phyloP scores from a whole-genome alignment of 2,797 vertebrate genomes.

The Scolopax bukidnonensis region DNA sequence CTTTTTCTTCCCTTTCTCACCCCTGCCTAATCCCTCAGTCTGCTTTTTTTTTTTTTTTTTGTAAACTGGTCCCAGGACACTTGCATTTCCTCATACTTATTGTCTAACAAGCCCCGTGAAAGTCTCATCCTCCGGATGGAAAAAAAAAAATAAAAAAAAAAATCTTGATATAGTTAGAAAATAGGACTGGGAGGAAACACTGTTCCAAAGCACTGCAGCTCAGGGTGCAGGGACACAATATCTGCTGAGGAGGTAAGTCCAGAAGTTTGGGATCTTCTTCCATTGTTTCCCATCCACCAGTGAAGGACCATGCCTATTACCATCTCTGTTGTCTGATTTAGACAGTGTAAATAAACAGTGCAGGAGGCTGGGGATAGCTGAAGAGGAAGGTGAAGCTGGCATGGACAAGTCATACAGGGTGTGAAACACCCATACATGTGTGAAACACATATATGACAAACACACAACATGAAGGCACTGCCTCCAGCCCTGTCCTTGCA shows the following conservation, averaged over 20 bases:
- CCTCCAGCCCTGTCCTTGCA: neutral
- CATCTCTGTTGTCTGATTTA: neutral
- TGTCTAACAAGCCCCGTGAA: conserved; percentile 54
- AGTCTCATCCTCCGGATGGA: neutral
- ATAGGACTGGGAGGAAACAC: neutral
- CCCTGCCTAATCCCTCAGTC: neutral
- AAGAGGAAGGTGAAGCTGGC: neutral
- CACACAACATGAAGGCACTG: neutral
- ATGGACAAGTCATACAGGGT: neutral
- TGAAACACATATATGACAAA: neutral
- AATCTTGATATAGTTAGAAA: neutral
- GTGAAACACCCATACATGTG: neutral
- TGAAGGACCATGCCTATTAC: neutral
- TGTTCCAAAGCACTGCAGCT: neutral
- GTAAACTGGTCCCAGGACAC: neutral
- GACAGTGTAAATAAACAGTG: neutral
- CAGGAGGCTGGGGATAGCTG: neutral
- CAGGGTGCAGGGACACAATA: neutral
- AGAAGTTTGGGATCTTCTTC: neutral
- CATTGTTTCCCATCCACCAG: neutral
- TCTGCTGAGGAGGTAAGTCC: neutral
- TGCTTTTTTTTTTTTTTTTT: neutral
- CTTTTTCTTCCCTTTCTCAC: conserved; percentile 34
- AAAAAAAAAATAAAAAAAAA: neutral
- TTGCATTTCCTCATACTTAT: conserved; percentile 18